Evolutionary conservation across 2,113 vertebrate species (phyloP), one percentile per base, ranked within the genome.

Genomic region (Podarcis muralis): DNA sequence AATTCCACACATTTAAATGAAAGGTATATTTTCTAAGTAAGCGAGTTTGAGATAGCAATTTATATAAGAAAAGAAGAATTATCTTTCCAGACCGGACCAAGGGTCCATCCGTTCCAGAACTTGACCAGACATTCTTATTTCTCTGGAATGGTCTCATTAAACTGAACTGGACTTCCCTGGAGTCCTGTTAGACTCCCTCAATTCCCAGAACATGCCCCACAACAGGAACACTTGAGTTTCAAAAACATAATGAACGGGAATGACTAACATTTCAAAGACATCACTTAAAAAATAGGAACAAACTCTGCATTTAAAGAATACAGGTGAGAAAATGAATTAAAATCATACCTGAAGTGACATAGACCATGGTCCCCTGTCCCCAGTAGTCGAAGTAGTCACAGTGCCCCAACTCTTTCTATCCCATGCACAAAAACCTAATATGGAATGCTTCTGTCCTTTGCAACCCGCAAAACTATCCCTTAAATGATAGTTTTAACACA

Each of bases 311-410:
- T 25, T 12, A 32, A 62, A 43, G 40, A n/a, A 3, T 20, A n/a
- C 43, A 76, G 18, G 9, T 20, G 22, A 57, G 25, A 43, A 83
- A 78, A 83, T 53, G 62, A 83, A 78, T 83, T 27, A n/a, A 90
- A 87, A 78, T 65, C 86, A 6, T 87, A 90, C 86, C 90, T 88
- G 59, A 0, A 9, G 57, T 59, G 57, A 91, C 87, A 12, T 32
- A 40, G 59, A 88, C 77, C 12, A 1, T 15, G 2, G 83, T 85
- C 2, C 86, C 90, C 62, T 16, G 8, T 1, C 90, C 86, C 86
- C 86, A 88, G 13, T 62, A 1, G 1, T 83, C 68, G 18, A 91
- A 85, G 87, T 88, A 68, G 40, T 84, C 90, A 91, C 83, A 81
- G 13, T 81, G 71, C 1, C 18, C 27, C 77, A 88, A 37, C 1